phyloP scores from a whole-genome alignment of 2,113 vertebrate species.

The Ctenodactylus gundi region DNA sequence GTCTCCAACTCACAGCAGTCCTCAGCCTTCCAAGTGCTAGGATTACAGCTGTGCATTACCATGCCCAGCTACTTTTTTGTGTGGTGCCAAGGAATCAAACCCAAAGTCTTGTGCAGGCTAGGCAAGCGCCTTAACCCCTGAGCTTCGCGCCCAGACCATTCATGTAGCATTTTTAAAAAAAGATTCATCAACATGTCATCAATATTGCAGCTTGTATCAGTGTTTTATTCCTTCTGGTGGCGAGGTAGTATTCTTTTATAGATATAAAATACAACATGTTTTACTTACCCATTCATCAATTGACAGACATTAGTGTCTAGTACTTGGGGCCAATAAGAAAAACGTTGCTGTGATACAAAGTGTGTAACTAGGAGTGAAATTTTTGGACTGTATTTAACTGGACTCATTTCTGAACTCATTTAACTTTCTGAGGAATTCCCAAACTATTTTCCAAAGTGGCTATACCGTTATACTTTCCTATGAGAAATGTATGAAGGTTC shows the following conservation, averaged over 20 bases:
- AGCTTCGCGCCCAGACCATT: no score
- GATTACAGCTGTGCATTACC: no score
- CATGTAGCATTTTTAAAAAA: no score
- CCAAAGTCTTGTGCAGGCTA: no score
- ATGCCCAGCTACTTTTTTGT: no score
- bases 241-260: background rate
- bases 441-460: background rate
- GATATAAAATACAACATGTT: background rate
- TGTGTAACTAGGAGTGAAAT: background rate
- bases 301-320: background rate
- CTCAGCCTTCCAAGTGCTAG: no score
- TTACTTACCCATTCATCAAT: background rate
- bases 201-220: background rate
- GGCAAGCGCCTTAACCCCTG: no score
- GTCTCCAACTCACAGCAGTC: no score
- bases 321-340: background rate
- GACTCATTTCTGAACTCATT: no score
- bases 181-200: background rate
- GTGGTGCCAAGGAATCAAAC: no score
- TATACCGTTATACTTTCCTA: background rate
- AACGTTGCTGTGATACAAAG: background rate
- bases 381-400: background rate
- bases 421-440: constrained; percentile 13
- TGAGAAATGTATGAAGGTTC: background rate
- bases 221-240: background rate